Evolutionary conservation across 2,113 vertebrate species (phyloP), one percentile per base, ranked within the genome.

Genomic region (Clupea harengus): DNA sequence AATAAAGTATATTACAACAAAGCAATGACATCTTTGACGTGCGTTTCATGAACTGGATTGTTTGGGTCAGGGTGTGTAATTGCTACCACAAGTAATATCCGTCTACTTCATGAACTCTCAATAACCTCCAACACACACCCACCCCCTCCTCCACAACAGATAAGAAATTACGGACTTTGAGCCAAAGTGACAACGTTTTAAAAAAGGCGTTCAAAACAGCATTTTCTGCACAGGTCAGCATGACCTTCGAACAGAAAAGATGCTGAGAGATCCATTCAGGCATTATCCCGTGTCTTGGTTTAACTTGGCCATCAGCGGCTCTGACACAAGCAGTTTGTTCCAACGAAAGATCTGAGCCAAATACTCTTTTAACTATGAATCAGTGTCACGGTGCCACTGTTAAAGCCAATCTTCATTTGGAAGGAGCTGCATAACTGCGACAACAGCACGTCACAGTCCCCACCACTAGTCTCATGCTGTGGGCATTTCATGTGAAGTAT

Each of bases 171-270:
- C 39, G 2, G 39, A 47, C 46, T 15, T 13, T 52, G 11, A 52
- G 11, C 11, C 11, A 54, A 54, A 54, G 52, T 54, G 52, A 52
- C 11, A 67, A n/a, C 20, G 54, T 28, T 67, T 67, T 32, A 11
- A 32, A 9, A 89, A 88, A 89, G 87, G 88, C 82, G 87, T 88
- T 88, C 89, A 92, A 91, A 92, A 90, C 90, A 89, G 91, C 88
- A 89, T 88, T 39, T 90, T 92, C 90, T 92, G 72, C 90, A 94
- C 94, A 92, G 39, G 94, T 93, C 87, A 92, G 82, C 83, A 54
- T 91, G 92, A 92, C 92, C 91, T 90, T 90, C 54, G 45, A 86
- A 84, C 84, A 86, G 82, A 87, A 88, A 87, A 81, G 47, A 88
- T 82, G 72, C 85, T 89, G 57, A 84, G 75, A 91, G 92, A 94